Conservation (phyloP, 2,888 invertebrate genomes). For the Drosophila niveifrons region DNA sequence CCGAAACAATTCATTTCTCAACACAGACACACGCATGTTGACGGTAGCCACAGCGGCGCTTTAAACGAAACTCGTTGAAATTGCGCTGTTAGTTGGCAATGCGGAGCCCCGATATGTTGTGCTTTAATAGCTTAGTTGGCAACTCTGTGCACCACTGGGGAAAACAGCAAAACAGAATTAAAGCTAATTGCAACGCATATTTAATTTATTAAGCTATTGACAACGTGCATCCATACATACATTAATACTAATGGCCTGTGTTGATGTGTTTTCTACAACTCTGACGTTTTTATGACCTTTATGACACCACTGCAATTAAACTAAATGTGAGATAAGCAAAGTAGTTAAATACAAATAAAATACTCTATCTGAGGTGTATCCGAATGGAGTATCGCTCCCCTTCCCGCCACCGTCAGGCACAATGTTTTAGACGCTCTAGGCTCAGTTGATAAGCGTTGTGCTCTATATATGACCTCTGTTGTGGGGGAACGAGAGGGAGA, state of each 20-base stretch:
- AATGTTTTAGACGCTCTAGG: neutral
- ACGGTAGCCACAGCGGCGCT: constrained; percentile 17
- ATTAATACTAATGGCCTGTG: constrained; percentile 27
- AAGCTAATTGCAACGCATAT: neutral
- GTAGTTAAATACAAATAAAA: constrained; percentile 18
- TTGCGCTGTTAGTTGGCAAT: constrained; percentile 42
- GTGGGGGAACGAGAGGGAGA: neutral
- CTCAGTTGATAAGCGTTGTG: constrained; percentile 14
- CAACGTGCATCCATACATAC: neutral
- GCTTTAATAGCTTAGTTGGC: constrained; percentile 2
- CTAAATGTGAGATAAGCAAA: constrained; percentile 45
- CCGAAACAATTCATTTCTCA: neutral
- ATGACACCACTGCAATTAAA: constrained; percentile 27
- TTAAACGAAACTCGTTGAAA: constrained; percentile 35
- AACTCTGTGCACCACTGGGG: neutral
- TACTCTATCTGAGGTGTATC: constrained; percentile 14
- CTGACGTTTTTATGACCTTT: constrained; percentile 44
- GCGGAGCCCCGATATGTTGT: constrained; percentile 16
- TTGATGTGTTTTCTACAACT: constrained; percentile 17
- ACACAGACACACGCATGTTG: constrained; percentile 8
- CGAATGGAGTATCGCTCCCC: constrained; percentile 3
- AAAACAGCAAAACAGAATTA: neutral
- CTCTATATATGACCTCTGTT: constrained; percentile 21
- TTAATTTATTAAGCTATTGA: neutral
- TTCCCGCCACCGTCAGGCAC: neutral